These are phyloP conservation scores for Agelas oroides DNA, from an alignment of 37 sponge, comb jelly and placozoan genomes.

Conservation along the genomic window DNA sequence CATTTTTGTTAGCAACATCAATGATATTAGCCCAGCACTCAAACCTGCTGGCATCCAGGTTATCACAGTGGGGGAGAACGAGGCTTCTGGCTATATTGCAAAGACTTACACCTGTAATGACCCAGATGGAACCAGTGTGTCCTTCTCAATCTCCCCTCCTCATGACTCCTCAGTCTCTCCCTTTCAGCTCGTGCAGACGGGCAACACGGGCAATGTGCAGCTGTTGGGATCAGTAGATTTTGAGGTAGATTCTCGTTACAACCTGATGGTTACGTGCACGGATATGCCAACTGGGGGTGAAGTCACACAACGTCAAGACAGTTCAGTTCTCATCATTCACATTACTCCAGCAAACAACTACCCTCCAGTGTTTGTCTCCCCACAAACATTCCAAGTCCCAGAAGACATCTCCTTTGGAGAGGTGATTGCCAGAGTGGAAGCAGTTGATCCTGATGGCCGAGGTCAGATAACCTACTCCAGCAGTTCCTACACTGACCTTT, in stretches of 20 bases:
- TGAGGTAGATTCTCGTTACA: conserved; percentile 12
- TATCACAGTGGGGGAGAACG: conserved; percentile 23
- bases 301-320: not conserved
- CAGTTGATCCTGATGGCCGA: conserved; percentile 56
- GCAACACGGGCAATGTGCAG: conserved; percentile 5
- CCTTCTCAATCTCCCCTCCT: conserved; percentile 17
- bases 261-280: conserved; percentile 35
- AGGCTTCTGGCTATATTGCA: not conserved
- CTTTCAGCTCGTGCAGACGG: not conserved
- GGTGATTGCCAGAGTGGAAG: conserved; percentile 9
- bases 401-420: conserved; percentile 36
- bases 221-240: conserved; percentile 29
- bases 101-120: conserved; percentile 53
- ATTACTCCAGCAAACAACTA: conserved; percentile 58
- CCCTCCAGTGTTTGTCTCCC: conserved; percentile 22
- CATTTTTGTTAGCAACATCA: conserved; percentile 41
- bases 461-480: conserved; percentile 29
- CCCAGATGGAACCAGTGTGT: conserved; percentile 24
- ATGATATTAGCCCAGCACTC: conserved; percentile 33
- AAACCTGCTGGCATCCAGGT: conserved; percentile 9
- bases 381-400: not conserved
- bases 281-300: conserved; percentile 16
- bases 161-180: conserved; percentile 5
- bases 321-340: conserved; percentile 15
- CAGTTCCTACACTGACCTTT: conserved; percentile 17